These are phyloP conservation scores for Parascotia fuliginaria DNA, from an alignment of 2,888 invertebrate genomes.

Conservation along the genomic window DNA sequence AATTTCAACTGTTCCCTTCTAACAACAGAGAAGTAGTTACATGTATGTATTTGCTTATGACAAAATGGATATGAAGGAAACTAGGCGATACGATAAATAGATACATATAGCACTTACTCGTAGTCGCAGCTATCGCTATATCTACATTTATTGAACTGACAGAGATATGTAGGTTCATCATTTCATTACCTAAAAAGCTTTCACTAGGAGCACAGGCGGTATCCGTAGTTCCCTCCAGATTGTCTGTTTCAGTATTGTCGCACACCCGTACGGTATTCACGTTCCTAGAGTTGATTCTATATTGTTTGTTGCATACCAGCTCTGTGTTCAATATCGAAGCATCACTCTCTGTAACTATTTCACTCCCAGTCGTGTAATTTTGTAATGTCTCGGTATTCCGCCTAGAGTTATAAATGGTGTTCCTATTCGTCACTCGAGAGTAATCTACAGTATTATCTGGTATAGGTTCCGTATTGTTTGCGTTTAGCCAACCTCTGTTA, in stretches of 20 bases:
- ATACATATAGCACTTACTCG: too few relatives aligned
- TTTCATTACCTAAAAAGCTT: conserved; percentile 52
- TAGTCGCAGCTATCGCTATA: too few relatives aligned
- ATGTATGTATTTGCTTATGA: too few relatives aligned
- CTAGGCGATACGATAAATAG: too few relatives aligned
- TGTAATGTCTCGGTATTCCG: conserved; percentile 50
- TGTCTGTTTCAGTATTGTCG: conserved; percentile 48
- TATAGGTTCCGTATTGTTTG: conserved; percentile 46
- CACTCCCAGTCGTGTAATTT: conserved; percentile 43
- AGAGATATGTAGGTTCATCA: too few relatives aligned
- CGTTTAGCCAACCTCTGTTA: conserved; percentile 52
- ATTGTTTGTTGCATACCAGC: conserved; percentile 72
- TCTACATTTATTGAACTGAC: too few relatives aligned
- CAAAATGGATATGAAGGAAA: too few relatives aligned
- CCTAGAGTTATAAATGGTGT: conserved; percentile 47
- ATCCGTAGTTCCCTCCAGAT: conserved; percentile 56
- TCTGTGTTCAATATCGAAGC: conserved; percentile 48
- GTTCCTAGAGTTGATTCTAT: conserved; percentile 64
- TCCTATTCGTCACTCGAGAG: conserved; percentile 53
- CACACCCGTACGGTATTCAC: conserved; percentile 44
- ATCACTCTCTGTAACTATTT: conserved; percentile 36
- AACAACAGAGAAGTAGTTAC: too few relatives aligned
- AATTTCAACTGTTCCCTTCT: too few relatives aligned
- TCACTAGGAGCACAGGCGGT: conserved; percentile 42
- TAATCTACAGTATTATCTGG: conserved; percentile 51